Conservation (phyloP, 2,113 vertebrate genomes). For the Benitochromis conjunctus region DNA sequence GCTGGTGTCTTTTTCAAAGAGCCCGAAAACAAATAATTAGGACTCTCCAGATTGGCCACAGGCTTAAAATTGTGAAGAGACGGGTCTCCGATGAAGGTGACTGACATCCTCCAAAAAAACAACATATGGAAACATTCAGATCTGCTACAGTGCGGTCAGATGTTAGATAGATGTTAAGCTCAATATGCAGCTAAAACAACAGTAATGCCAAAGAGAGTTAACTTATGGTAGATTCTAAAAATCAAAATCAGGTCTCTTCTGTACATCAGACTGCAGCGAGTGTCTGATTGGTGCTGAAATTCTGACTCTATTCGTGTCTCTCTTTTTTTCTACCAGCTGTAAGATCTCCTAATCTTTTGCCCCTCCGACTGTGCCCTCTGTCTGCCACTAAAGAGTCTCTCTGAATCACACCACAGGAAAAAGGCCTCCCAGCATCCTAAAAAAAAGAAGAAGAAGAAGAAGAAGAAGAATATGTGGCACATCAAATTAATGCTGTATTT, state of each 20-base stretch:
- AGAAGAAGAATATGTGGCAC: background rate
- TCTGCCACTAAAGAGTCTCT: background rate
- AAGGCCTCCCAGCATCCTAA: background rate
- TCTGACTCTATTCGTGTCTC: background rate
- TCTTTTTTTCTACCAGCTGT: background rate
- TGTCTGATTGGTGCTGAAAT: background rate
- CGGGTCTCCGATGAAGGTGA: constrained; percentile 21
- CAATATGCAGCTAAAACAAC: background rate
- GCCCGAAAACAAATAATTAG: constrained; percentile 58
- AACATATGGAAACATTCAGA: constrained; percentile 28
- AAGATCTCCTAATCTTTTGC: background rate
- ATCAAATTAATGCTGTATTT: background rate
- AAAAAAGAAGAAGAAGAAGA: background rate
- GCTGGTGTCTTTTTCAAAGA: constrained; percentile 55
- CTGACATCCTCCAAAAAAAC: constrained; percentile 20
- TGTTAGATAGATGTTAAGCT: background rate
- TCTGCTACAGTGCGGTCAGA: background rate
- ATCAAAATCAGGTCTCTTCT: background rate
- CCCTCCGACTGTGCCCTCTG: background rate
- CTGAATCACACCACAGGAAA: background rate
- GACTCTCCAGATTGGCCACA: constrained; percentile 28
- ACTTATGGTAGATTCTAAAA: background rate
- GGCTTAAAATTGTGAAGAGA: constrained; percentile 27
- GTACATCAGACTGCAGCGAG: background rate
- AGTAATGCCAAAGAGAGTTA: background rate